phyloP scores from a whole-genome alignment of 2,888 invertebrate genomes.

The Hedychridium roseum region DNA sequence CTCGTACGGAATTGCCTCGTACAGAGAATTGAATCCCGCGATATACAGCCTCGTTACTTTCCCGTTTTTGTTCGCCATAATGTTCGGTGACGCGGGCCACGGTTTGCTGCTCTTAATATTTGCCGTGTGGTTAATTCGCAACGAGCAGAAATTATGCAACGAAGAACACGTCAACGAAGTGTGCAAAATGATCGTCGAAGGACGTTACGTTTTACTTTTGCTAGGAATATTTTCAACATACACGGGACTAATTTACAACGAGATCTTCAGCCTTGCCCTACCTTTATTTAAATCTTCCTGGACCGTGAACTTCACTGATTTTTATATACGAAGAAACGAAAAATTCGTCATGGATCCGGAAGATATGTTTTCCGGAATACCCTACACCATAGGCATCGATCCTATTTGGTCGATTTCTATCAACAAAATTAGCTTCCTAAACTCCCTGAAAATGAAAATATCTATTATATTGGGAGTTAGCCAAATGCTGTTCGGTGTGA shows the following conservation, averaged over 20 bases:
- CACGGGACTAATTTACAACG: slow-evolving; percentile 97
- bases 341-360: slow-evolving; percentile 73
- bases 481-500: slow-evolving; percentile 97
- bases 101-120: slow-evolving; percentile 90
- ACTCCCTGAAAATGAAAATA: slow-evolving; percentile 94
- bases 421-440: slow-evolving; percentile 90
- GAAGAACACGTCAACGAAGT: slow-evolving; percentile 94
- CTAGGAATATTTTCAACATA: slow-evolving; percentile 99
- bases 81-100: slow-evolving; percentile 99
- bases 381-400: slow-evolving; percentile 92
- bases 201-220: slow-evolving; percentile 94
- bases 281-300: slow-evolving; percentile 95
- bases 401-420: slow-evolving; percentile 74
- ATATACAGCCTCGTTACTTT: slow-evolving; percentile 97
- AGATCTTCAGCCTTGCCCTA: slow-evolving; percentile 93
- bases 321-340: slow-evolving; percentile 65
- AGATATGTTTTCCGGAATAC: no score
- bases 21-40: slow-evolving; percentile 97
- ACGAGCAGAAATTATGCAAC: slow-evolving; percentile 89
- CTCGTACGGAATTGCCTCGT: slow-evolving; percentile 95
- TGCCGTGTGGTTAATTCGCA: slow-evolving; percentile 95
- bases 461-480: slow-evolving; percentile 96
- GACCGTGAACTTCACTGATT: slow-evolving; percentile 70
- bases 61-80: slow-evolving; percentile 96
- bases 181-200: slow-evolving; percentile 97